Percentiles rank a stretch among this genome's conserved stretches.
phyloP scores from a whole-genome alignment of 1,140 invertebrate genomes.

The Pantala flavescens region DNA sequence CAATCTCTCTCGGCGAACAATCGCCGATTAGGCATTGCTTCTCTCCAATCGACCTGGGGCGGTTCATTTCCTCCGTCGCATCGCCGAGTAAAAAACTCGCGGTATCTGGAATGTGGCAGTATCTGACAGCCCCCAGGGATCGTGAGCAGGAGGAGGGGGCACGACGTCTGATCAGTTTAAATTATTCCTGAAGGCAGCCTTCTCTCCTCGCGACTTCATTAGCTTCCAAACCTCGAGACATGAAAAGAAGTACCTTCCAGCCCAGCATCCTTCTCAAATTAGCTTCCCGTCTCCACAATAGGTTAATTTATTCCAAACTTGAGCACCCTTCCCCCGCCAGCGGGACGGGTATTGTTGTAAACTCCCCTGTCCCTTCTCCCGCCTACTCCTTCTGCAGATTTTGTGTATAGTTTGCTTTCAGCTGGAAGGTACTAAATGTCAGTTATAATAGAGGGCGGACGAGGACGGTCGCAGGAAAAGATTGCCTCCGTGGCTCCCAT shows the following conservation, averaged over 20 bases:
- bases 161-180: constrained; percentile 2
- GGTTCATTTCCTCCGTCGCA: background rate
- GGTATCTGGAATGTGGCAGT: background rate
- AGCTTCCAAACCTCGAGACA: constrained; percentile 13
- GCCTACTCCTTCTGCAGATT: constrained; percentile 7
- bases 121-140: no score
- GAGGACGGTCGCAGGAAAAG: background rate
- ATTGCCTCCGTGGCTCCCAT: constrained; percentile 10
- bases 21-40: background rate
- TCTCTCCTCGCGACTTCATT: constrained; percentile 13
- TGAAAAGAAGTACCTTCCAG: constrained; percentile 11
- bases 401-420: constrained; percentile 13
- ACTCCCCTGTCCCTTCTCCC: background rate
- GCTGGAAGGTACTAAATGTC: constrained; percentile 13
- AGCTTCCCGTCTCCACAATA: constrained; percentile 22
- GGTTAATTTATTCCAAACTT: constrained; percentile 24
- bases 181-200: background rate
- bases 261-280: constrained; percentile 21
- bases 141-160: background rate
- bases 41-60: background rate
- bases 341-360: constrained; percentile 18
- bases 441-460: constrained; percentile 11
- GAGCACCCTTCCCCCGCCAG: background rate
- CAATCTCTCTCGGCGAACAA: background rate
- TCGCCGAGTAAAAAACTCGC: background rate